Conservation (phyloP, 1,140 invertebrate species). For the Myzus persicae region DNA sequence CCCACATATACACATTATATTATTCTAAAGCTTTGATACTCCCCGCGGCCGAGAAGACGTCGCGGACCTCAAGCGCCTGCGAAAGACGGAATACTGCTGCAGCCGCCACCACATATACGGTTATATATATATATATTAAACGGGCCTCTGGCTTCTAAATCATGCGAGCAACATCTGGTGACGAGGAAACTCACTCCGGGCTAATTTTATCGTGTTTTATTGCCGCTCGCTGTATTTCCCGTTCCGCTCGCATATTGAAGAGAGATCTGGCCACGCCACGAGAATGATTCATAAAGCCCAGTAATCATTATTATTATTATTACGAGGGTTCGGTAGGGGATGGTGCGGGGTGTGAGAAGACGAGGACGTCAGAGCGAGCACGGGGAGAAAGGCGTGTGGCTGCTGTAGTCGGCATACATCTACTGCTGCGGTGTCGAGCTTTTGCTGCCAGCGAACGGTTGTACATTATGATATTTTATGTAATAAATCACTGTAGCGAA, state of each 20-base stretch:
- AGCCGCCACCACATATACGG: neutral
- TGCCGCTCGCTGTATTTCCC: slow-evolving; percentile 7
- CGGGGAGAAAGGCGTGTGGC: neutral
- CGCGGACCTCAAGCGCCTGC: neutral
- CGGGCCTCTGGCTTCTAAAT: neutral
- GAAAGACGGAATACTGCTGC: neutral
- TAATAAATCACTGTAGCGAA: slow-evolving; percentile 57
- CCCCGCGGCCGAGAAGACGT: neutral
- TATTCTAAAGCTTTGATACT: neutral
- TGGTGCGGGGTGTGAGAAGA: neutral
- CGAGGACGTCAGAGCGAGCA: neutral
- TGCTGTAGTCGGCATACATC: neutral
- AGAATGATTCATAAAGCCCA: slow-evolving; percentile 49
- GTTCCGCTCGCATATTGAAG: neutral
- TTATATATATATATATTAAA: neutral
- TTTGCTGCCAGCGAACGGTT: slow-evolving; percentile 22
- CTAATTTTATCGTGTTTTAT: slow-evolving; percentile 58
- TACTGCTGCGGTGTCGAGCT: slow-evolving; percentile 29
- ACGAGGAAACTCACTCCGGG: slow-evolving; percentile 4
- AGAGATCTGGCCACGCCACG: neutral
- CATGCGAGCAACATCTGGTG: slow-evolving; percentile 55
- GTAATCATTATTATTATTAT: slow-evolving; percentile 54
- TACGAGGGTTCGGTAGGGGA: neutral
- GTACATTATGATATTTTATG: slow-evolving; percentile 18
- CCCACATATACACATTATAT: neutral